Evolutionary conservation across 2,888 invertebrate species (phyloP).

Genomic region (Ypsolopha scabrella): DNA sequence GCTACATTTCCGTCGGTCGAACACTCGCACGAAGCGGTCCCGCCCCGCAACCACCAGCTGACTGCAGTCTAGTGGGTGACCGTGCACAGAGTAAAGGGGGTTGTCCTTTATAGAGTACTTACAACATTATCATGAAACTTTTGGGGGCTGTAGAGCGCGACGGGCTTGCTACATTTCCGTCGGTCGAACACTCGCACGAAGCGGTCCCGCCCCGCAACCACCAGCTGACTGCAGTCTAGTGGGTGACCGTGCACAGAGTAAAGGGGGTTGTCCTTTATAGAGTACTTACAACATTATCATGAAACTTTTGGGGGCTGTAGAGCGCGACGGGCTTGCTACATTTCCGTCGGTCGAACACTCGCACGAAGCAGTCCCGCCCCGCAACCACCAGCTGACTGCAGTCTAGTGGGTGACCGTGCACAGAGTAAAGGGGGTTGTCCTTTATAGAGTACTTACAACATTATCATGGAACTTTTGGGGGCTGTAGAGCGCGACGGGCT

Average conservation of each 20-base stretch:
- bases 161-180: constrained; percentile 53
- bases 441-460: constrained; percentile 6
- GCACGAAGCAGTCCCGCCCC: constrained; percentile 43
- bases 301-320: constrained; percentile 29
- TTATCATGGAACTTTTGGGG: constrained; percentile 47
- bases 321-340: constrained; percentile 9
- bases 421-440: too few species aligned
- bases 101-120: too few species aligned
- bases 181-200: constrained; percentile 75
- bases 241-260: too few species aligned
- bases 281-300: constrained; percentile 12
- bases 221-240: too few species aligned
- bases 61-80: too few species aligned
- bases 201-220: not conserved
- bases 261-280: not conserved
- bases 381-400: too few species aligned
- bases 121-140: constrained; percentile 27
- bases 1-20: constrained; percentile 37
- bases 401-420: too few species aligned
- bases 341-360: constrained; percentile 75
- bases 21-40: constrained; percentile 59
- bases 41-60: not conserved
- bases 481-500: constrained; percentile 72
- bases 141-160: constrained; percentile 12
- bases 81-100: not conserved